Base-by-base conservation (phyloP, 2,888 invertebrate species). In the Eupithecia exiguata region DNA sequence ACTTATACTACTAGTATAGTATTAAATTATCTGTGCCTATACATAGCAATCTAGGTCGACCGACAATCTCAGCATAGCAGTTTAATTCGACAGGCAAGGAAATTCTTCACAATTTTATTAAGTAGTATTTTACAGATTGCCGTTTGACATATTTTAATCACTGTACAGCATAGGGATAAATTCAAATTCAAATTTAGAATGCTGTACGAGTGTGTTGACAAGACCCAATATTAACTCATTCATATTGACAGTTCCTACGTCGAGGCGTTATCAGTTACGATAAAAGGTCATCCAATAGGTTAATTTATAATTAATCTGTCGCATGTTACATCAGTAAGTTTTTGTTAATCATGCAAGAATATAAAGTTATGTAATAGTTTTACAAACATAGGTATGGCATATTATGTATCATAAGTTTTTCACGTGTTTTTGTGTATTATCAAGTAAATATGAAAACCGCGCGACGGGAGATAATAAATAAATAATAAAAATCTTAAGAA, bases 191-290 rank as follows among this genome's bases (percentile, higher is more conserved):
- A 53, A 53, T 53, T 21, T 9, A 25, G 25, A 25, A 49, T 49
- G 58, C 30, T 46, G 49, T 21, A 69, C 63, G 49, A 9, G 49
- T 75, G 66, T 70, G 70, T 74, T 71, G 78, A 73, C 72, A 71
- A 72, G 77, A 71, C 74, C 75, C 46, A 72, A 69, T 70, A 75
- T 65, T 78, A 75, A 75, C 73, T 74, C 72, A 70, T 69, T 62
- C 5, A 16, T 74, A 70, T 77, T 62, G 77, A 75, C 70, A 72
- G 72, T 49, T 58, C 66, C 63, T 72, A 12, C 35, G 62, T 72
- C 49, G 71, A 73, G 73, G 49, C 70, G 70, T 72, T 80, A 80
- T 77, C 80, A 36, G 16, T 9, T 53, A 67, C 71, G 78, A 79
- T 79, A 78, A 77, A 70, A 78, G 80, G 79, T 78, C 74, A 76